Evolutionary conservation across 2,797 vertebrate genomes (phyloP), one percentile per base, ranked within the genome.

Genomic region (Macroramphosus scolopax): DNA sequence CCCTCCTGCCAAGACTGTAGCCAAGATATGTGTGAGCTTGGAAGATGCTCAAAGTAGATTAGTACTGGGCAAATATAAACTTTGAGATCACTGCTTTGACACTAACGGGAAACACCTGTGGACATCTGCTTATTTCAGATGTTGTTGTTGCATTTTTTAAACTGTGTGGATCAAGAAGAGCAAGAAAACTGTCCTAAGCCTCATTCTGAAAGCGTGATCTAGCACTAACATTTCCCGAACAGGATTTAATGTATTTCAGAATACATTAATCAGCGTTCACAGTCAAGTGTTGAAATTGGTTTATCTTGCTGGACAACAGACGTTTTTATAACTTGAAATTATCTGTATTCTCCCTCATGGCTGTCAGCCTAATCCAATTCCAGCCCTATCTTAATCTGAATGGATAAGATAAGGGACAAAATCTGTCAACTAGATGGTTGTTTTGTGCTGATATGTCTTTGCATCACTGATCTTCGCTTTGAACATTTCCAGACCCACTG

Each of bases 1-100:
- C 12, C 28, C 46, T 54, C 57, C 51, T 72, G 74, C 78, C 77
- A 83, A 68, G 49, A 70, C 15, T 24, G 7, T 12, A 38, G 68
- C 75, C 65, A 79, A 75, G 78, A 68, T 71, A 78, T 78, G 54
- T 73, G 63, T 53, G 70, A 66, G 49, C 51, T 64, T 80, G 81
- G 78, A 81, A 64, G 75, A 66, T 69, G 39, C 68, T 85, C 50
- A 67, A 64, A 67, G 58, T 77, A 55, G 73, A 84, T 85, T 59
- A 71, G 48, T 62, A 47, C 62, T 17, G 66, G 67, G 60, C 57
- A 51, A 63, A 71, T 77, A 66, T 75, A 82, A 87, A 86, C 61
- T 46, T 53, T 78, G 65, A 77, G 63, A 85, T 82, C 71, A 66
- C 39, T 44, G 22, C 43, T 40, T 29, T 56, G 61, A 60, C 45